Evolutionary conservation across 2,113 vertebrate genomes (phyloP).

Genomic region (human): GRCh38 chr1:20426501-20427000

Average conservation of each 20-base stretch:
- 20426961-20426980: background rate
- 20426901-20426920: background rate
- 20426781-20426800: background rate
- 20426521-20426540: background rate
- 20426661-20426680: too few relatives aligned
- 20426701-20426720: background rate
- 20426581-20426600: background rate
- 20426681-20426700: background rate
- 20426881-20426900: background rate
- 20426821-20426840: background rate
- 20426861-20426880: background rate
- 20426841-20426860: background rate
- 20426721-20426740: background rate
- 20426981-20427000: background rate
- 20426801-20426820: background rate
- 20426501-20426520: background rate
- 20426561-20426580: background rate
- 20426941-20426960: too few relatives aligned
- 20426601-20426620: background rate
- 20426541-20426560: background rate
- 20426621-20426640: too few relatives aligned
- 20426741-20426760: background rate
- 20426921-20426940: background rate
- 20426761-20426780: background rate
- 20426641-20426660: background rate